Conservation (phyloP, 2,888 invertebrate species). For the Volucella inflata region DNA sequence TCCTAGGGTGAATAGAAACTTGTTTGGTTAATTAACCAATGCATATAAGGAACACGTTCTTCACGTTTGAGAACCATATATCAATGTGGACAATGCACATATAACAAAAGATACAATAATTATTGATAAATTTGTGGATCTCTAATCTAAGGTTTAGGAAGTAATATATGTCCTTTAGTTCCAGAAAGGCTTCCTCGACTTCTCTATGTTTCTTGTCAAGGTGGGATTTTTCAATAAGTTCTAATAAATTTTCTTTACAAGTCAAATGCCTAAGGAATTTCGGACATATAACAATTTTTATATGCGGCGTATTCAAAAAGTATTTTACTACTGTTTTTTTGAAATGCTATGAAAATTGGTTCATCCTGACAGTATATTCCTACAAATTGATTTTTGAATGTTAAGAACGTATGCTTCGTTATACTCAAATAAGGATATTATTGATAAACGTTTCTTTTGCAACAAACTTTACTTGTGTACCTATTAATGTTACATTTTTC, state of each 20-base stretch:
- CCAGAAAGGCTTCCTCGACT: constrained; percentile 28
- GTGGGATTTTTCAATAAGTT: constrained; percentile 40
- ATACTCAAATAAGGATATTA: not conserved
- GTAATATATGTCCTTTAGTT: constrained; percentile 42
- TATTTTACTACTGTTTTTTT: constrained; percentile 27
- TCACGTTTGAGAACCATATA: constrained; percentile 28
- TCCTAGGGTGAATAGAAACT: constrained; percentile 34
- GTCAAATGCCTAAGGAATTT: constrained; percentile 23
- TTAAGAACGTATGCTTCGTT: not conserved
- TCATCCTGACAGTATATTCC: constrained; percentile 1
- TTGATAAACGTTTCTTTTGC: constrained; percentile 3
- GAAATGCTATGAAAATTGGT: constrained; percentile 1
- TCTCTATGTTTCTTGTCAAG: constrained; percentile 37
- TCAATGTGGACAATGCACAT: constrained; percentile 32
- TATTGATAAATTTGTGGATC: constrained; percentile 52
- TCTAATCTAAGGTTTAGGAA: constrained; percentile 42
- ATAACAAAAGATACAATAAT: constrained; percentile 51
- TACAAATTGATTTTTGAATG: not conserved
- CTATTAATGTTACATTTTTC: constrained; percentile 36
- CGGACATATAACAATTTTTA: constrained; percentile 32
- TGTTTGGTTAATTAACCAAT: constrained; percentile 50
- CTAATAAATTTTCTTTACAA: constrained; percentile 28
- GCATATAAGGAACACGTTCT: constrained; percentile 41
- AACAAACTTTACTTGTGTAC: not conserved
- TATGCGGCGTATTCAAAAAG: constrained; percentile 33